phyloP scores from a whole-genome alignment of 2,113 vertebrate genomes.

The Lota lota region DNA sequence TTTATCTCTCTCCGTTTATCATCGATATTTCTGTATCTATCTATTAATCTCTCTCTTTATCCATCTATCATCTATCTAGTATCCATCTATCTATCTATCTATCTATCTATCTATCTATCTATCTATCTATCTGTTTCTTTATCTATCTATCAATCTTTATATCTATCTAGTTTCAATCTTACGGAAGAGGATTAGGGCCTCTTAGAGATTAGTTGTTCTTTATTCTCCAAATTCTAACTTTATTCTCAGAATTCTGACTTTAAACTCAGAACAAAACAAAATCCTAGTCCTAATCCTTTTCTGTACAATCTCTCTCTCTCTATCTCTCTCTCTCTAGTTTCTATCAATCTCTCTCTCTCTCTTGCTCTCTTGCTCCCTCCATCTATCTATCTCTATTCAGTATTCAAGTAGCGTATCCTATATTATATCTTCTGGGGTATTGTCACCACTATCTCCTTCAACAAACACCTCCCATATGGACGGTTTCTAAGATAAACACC shows the following conservation, averaged over 20 bases:
- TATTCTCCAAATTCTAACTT: too few relatives aligned
- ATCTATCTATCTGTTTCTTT: constrained; percentile 12
- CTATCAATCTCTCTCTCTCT: neutral
- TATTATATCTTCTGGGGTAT: neutral
- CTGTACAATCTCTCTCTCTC: neutral
- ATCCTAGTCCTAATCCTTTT: too few relatives aligned
- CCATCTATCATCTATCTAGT: constrained; percentile 8
- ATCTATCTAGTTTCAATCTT: neutral
- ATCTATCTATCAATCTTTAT: constrained; percentile 7
- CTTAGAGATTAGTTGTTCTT: too few relatives aligned
- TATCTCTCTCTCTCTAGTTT: neutral
- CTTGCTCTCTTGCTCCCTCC: neutral
- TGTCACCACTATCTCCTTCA: constrained; percentile 17
- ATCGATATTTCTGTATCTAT: neutral
- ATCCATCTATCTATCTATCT: neutral
- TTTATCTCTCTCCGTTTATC: constrained; percentile 8
- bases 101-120: neutral
- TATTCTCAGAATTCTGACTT: too few relatives aligned
- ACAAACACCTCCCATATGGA: constrained; percentile 32
- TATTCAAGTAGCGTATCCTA: constrained; percentile 18
- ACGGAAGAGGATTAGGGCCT: too few relatives aligned
- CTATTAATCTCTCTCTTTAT: neutral
- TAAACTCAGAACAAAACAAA: too few relatives aligned
- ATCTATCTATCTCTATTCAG: constrained; percentile 1
- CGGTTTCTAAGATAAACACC: constrained; percentile 44